Evolutionary conservation across 1,140 invertebrate species (phyloP), one percentile per base, ranked within the genome.

Genomic region (Lasioglossum baleicum): DNA sequence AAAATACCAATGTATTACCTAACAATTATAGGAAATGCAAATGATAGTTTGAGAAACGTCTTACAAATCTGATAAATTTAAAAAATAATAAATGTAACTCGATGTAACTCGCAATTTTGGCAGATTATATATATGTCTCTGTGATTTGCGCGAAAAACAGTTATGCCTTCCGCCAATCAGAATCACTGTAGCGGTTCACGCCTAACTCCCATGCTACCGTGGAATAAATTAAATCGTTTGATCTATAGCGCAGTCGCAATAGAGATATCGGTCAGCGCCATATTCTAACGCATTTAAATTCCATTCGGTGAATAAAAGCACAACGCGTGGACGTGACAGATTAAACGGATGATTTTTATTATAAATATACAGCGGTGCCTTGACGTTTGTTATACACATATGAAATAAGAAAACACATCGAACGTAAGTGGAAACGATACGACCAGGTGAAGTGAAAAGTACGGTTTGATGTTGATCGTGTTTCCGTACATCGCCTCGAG

Each of bases 291-390:
- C 5, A 13, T 48, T 48, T 11, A 10, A 10, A 48, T 48, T 13
- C 10, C 10, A 48, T 48, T 3, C 10, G 44, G n/a, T 2, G 0
- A 13, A 2, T 20, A 2, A 63, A 74, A 72, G 15, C 63, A 65
- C 26, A 40, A 53, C 48, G 63, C n/a, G 17, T 51, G 13, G 74
- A 42, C 79, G 61, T 75, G 61, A 71, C 71, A 85, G 81, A 83
- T 84, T 83, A 86, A 86, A 87, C 81, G 72, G 53, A 63, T 83
- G 82, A 80, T 83, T 88, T 85, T 91, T 90, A 90, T 90, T 90
- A 88, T 77, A 91, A 91, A 91, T 91, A 88, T 90, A 91, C 88
- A 88, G 82, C 82, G 79, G 72, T 85, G 75, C 85, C 20, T 53
- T 81, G 71, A 86, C 69, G 73, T 68, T 35, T 90, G 87, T 70